A percentile compares a stretch with the other conserved stretches of the same genome.
phyloP scores from a whole-genome alignment of 2,888 invertebrate species.

The Leptinotarsa rubiginosa region DNA sequence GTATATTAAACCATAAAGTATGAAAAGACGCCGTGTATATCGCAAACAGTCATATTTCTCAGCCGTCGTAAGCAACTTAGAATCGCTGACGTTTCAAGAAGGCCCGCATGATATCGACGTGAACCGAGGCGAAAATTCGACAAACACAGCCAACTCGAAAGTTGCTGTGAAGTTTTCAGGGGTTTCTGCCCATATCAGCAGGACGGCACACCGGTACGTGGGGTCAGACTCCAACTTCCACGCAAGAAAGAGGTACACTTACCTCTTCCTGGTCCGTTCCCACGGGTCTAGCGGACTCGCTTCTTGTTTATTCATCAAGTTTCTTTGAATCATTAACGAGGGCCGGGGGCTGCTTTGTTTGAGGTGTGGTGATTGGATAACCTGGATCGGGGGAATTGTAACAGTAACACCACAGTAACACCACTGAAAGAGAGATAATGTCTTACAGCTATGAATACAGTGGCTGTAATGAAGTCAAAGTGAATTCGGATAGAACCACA shows the following conservation, averaged over 20 bases:
- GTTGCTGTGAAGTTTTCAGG: conserved; percentile 54
- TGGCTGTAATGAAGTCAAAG: not conserved
- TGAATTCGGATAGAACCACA: too few relatives aligned
- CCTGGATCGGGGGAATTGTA: not conserved
- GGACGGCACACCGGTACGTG: conserved; percentile 27
- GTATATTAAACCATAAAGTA: too few relatives aligned
- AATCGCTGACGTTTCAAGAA: conserved; percentile 51
- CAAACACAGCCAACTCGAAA: conserved; percentile 62
- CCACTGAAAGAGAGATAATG: too few relatives aligned
- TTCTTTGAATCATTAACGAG: conserved; percentile 41
- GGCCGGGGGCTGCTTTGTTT: conserved; percentile 24
- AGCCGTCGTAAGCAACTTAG: not conserved
- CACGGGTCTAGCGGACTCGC: conserved; percentile 21
- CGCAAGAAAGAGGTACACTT: conserved; percentile 12
- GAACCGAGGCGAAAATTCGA: conserved; percentile 65
- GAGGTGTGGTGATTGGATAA: conserved; percentile 4
- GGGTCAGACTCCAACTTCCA: conserved; percentile 22
- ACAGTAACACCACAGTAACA: too few relatives aligned
- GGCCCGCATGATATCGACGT: conserved; percentile 62
- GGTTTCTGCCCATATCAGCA: conserved; percentile 56
- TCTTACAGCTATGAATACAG: not conserved
- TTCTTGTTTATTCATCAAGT: conserved; percentile 36
- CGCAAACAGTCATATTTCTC: not conserved
- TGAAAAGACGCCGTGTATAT: too few relatives aligned
- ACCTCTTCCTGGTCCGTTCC: conserved; percentile 9